These are phyloP conservation scores for Chalcosyrphus nemorum DNA, from an alignment of 2,888 invertebrate species.

Conservation along the genomic window DNA sequence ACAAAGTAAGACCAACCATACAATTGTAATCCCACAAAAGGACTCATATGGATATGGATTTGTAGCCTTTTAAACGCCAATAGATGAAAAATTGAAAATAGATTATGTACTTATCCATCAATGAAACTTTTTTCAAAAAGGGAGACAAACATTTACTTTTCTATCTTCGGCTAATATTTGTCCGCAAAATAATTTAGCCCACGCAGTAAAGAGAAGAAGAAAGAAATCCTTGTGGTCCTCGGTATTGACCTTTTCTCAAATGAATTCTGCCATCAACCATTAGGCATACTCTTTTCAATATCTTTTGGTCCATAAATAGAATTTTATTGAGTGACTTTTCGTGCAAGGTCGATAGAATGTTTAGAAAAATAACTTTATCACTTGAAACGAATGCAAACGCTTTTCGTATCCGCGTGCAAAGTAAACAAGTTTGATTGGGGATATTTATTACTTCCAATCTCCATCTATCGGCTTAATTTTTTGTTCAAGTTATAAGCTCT, in stretches of 20 bases:
- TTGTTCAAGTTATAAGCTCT: slow-evolving; percentile 12
- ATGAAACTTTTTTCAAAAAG: no score
- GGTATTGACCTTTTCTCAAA: neutral
- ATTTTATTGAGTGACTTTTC: slow-evolving; percentile 4
- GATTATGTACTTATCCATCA: no score
- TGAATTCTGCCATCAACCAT: neutral
- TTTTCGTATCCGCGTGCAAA: neutral
- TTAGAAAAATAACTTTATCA: slow-evolving; percentile 1
- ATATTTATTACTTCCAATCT: slow-evolving; percentile 7
- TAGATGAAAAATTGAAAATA: no score
- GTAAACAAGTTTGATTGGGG: slow-evolving; percentile 16
- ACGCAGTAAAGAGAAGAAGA: neutral
- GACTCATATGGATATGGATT: no score
- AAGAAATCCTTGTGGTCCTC: neutral
- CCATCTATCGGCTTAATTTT: slow-evolving; percentile 5
- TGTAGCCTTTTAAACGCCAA: no score
- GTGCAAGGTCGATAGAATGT: neutral
- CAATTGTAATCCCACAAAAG: no score
- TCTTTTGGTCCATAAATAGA: slow-evolving; percentile 6
- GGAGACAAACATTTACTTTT: no score
- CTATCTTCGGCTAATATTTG: neutral
- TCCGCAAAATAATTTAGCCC: neutral
- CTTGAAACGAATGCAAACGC: neutral
- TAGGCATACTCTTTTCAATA: neutral
- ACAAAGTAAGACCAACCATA: no score